Base-by-base conservation (phyloP, 1,140 invertebrate species). In the Aleiodes sp. region DNA sequence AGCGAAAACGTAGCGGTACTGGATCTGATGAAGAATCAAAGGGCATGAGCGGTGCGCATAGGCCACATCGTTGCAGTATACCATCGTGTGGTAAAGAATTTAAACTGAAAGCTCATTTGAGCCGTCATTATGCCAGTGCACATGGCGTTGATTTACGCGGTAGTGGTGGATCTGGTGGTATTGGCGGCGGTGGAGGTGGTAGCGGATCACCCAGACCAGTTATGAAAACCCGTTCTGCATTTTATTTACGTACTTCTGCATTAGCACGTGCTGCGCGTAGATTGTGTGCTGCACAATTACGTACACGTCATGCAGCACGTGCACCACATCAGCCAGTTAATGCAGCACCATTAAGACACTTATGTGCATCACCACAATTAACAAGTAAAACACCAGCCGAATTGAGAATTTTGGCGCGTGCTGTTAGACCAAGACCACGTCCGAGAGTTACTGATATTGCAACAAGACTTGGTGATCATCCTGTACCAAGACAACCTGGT, bases 221-320 rank as follows among this genome's bases (percentile, higher is more conserved):
- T 0, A 97, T 98, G 95, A 98, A 98, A 87, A 98, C 97, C 39
- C 89, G 96, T 76, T 96, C 96, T 71, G 96, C 96, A 26, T 98
- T 98, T 87, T 98, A 97, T 87, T 88, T 98, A 74, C 91, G 94
- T 78, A 96, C 94, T 2, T 96, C 96, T 72, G 91, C 94, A 33
- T 87, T 96, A 74, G 97, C 96, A 41, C 89, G 94, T 72, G 90
- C 97, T 16, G 95, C 96, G 21, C 90, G 97, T 41, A 88, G 94
- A 61, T 87, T 97, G 52, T 96, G 95, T 81, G 90, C 92, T 64
- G 91, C 93, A 69, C 91, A 97, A 72, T 90, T 98, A 70, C 91
- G 92, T 71, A 92, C 94, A 7, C 85, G 94, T 33, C 95, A 96
- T 85, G 93, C 94, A 31, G 94, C 96, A 41, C 88, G 96, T 71